A percentile compares a stretch with the other conserved stretches of the same genome.
These are phyloP conservation scores for Phylloscopus trochilus DNA, from an alignment of 2,113 vertebrate species.

Conservation along the genomic window DNA sequence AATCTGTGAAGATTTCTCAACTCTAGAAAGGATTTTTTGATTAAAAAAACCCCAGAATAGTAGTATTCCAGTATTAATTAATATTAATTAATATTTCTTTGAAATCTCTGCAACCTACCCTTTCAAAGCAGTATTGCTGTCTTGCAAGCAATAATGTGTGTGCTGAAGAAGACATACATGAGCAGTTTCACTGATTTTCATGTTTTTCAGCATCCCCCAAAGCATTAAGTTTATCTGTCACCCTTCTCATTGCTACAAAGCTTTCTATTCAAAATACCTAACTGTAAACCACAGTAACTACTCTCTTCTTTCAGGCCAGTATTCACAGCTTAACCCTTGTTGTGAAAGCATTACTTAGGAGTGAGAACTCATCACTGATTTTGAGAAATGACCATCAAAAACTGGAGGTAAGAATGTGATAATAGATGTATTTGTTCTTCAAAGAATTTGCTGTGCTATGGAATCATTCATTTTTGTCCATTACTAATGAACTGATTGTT, in stretches of 20 bases:
- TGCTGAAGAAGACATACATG: neutral
- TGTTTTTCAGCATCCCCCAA: neutral
- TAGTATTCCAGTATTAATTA: neutral
- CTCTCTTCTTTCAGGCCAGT: slow-evolving; percentile 75
- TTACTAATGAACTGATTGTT: neutral
- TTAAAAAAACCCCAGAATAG: neutral
- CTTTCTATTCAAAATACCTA: neutral
- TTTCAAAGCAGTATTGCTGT: neutral
- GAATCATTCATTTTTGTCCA: neutral
- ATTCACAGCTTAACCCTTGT: slow-evolving; percentile 82
- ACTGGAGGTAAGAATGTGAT: slow-evolving; percentile 75
- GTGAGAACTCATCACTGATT: slow-evolving; percentile 76
- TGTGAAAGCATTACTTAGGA: slow-evolving; percentile 76
- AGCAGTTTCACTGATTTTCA: neutral
- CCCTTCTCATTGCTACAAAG: neutral
- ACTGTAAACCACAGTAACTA: neutral
- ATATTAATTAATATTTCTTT: neutral
- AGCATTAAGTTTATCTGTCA: neutral
- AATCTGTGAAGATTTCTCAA: neutral
- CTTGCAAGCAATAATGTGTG: neutral
- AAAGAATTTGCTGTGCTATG: neutral
- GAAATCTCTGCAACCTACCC: neutral
- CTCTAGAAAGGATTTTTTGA: neutral
- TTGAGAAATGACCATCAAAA: slow-evolving; percentile 74
- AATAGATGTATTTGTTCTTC: neutral